These are phyloP conservation scores for Callaeas wilsoni DNA, from an alignment of 2,113 vertebrate genomes.

Conservation along the genomic window DNA sequence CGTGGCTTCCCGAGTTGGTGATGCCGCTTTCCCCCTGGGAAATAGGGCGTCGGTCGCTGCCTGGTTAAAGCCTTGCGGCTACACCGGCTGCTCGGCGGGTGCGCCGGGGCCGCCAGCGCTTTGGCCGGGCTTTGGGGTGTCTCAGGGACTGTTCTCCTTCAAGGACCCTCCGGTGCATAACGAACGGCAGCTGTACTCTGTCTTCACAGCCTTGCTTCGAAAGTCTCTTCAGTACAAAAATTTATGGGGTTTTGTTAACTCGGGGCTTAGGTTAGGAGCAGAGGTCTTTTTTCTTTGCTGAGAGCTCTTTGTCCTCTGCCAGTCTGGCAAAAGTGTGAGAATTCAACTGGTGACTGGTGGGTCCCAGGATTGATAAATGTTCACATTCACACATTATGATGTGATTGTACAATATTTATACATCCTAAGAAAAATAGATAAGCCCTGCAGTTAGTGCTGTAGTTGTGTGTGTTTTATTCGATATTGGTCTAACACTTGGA, in stretches of 20 bases:
- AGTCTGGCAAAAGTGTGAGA: neutral
- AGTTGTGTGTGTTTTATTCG: neutral
- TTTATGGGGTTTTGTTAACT: neutral
- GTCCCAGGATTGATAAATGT: neutral
- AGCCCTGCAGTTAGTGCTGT: neutral
- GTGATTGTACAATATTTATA: neutral
- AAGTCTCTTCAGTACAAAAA: fast-evolving
- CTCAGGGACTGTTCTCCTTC: fast-evolving
- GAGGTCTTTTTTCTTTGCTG: too few relatives aligned
- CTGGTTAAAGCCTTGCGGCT: neutral
- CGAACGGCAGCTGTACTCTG: neutral
- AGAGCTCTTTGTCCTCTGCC: fast-evolving
- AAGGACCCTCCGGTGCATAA: fast-evolving
- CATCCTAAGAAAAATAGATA: neutral
- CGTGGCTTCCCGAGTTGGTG: neutral
- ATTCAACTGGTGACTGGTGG: fast-evolving
- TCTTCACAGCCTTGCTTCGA: neutral
- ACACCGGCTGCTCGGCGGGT: fast-evolving
- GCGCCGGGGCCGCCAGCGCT: neutral
- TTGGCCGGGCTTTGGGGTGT: fast-evolving
- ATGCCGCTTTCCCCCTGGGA: neutral
- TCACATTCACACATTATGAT: fast-evolving
- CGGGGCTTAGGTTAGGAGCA: neutral
- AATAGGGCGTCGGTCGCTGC: fast-evolving
- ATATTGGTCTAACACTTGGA: neutral